Conservation (phyloP, 2,888 invertebrate species). For the Euzetes globulus region DNA sequence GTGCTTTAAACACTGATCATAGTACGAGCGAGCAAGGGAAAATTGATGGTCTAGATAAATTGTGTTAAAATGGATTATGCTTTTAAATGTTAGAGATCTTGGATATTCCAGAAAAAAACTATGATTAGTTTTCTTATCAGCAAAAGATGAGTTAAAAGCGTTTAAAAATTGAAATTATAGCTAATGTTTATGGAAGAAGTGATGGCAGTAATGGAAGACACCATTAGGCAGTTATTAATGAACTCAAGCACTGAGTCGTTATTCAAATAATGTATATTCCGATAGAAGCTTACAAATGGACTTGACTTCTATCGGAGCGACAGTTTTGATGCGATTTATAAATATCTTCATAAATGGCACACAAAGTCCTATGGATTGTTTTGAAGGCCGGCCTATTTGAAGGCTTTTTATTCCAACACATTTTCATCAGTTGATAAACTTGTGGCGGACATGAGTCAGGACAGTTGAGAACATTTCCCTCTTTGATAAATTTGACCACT, state of each 20-base stretch:
- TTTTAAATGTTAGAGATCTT: neutral
- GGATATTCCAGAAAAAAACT: too few relatives aligned
- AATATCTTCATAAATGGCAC: conserved; percentile 15
- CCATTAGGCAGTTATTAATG: conserved; percentile 10
- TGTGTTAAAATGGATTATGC: neutral
- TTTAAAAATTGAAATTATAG: neutral
- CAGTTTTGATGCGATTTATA: conserved; percentile 14
- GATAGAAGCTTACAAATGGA: neutral
- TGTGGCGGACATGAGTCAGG: conserved; percentile 81
- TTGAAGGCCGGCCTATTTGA: conserved; percentile 72
- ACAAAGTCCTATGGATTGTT: conserved; percentile 45
- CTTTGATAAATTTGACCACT: conserved; percentile 82
- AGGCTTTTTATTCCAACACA: conserved; percentile 85
- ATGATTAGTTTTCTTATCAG: neutral
- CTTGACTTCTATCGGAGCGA: conserved; percentile 10
- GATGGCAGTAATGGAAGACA: conserved; percentile 19
- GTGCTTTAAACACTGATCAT: neutral
- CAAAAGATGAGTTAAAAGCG: neutral
- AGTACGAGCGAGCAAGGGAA: too few relatives aligned
- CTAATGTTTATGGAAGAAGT: conserved; percentile 9
- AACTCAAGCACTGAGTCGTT: neutral
- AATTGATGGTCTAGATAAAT: too few relatives aligned
- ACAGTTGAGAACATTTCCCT: conserved; percentile 78
- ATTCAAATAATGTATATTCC: conserved; percentile 5
- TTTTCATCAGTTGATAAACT: conserved; percentile 83